Base-by-base conservation (phyloP, 2,113 vertebrate genomes). In the Pontoporia blainvillei region DNA sequence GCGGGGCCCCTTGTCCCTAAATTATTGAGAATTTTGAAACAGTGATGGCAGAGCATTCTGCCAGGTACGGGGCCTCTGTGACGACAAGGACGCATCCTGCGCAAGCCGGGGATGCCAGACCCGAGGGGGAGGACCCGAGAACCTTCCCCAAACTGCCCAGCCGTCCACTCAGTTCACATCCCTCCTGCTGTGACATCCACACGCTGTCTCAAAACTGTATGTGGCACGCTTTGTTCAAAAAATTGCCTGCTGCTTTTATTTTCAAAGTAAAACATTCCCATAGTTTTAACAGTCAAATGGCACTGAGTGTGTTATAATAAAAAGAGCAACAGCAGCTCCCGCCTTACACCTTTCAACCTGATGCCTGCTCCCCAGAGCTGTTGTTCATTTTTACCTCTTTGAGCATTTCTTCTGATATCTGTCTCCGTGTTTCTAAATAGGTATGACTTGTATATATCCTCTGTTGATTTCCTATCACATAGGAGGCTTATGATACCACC, bases 181-280 rank as follows among this genome's bases (percentile, higher is more conserved):
- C 21, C 1, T 71, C 12, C 15, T 54, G 27, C 21, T 13, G 46
- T 41, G 67, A 91, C 46, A 36, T 44, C 61, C 34, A 39, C 4
- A 52, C 20, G n/a, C 11, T 36, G 39, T 39, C 4, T 39, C 39
- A 39, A 39, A 39, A 39, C 39, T 39, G 0, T 15, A 54, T 3
- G 29, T 57, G 36, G 29, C 3, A 34, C 57, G 39, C 14, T 96
- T 81, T 82, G 49, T 27, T n/a, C 75, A 34, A 90, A 84, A 18
- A 71, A 59, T 15, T 52, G 82, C 31, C 52, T 49, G 29, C 44
- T 86, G 85, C 54, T 94, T 86, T 52, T 66, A 83, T 52, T 69
- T 81, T 94, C n/a, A 83, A 92, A 92, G 64, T 83, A 82, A 91
- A 54, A 78, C 39, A 72, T 46, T 29, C 21, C 54, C 14, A 5